Conservation (phyloP, 2,797 vertebrate genomes). For the Acipenser oxyrinchus region DNA sequence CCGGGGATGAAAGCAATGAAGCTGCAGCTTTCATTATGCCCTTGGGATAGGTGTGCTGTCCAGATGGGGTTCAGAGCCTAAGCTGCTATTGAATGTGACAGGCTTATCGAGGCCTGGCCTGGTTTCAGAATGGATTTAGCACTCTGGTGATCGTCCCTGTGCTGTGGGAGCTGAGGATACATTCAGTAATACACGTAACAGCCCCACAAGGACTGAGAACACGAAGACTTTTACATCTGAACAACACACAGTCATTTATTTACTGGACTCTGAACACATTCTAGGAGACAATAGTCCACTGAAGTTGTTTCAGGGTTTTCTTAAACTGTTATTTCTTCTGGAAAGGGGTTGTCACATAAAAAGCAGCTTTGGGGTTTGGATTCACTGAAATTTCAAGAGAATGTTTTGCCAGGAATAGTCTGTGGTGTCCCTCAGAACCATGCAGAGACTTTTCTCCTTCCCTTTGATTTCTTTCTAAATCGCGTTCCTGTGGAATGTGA, state of each 20-base stretch:
- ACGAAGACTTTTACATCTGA: neutral
- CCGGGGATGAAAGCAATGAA: conserved; percentile 27
- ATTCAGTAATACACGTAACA: neutral
- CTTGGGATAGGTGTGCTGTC: conserved; percentile 1
- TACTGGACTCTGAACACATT: no score
- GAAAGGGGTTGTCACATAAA: conserved; percentile 13
- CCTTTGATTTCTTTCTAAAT: conserved; percentile 27
- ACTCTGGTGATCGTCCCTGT: neutral
- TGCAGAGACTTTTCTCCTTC: conserved; percentile 20
- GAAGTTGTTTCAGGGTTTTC: neutral
- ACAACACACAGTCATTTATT: no score
- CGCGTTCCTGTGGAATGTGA: conserved; percentile 60
- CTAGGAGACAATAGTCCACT: no score
- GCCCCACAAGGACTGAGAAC: neutral
- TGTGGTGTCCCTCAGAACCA: neutral
- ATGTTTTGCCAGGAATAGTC: conserved; percentile 11
- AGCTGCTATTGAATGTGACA: conserved; percentile 2
- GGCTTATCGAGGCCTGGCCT: neutral
- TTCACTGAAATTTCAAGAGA: conserved; percentile 11
- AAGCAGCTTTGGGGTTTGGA: conserved; percentile 5
- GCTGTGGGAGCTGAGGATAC: neutral
- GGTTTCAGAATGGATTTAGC: neutral
- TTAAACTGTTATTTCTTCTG: neutral
- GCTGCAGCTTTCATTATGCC: conserved; percentile 1
- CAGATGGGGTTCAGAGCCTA: conserved; percentile 5